Evolutionary conservation across 2,888 invertebrate genomes (phyloP), one percentile per base, ranked within the genome.

Genomic region (Timema cristinae): DNA sequence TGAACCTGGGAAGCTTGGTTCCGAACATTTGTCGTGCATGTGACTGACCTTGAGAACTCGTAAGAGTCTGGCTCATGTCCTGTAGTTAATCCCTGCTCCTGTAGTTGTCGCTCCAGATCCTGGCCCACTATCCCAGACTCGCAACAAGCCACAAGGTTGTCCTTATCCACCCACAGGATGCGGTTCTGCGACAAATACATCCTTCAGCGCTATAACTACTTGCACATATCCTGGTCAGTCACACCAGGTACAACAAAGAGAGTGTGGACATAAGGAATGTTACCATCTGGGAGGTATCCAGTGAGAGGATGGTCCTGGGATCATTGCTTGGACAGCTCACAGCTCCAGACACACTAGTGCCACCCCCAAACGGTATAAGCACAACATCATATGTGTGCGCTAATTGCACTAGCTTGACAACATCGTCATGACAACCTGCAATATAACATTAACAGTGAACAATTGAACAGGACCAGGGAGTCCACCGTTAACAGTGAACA

Each of bases 1-100:
- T 32, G 32, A 32, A 4, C 32, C 32, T 32, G 32, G 32, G 32
- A 32, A 4, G 32, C 32, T 32, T 32, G 32, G n/a, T n/a, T n/a
- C n/a, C n/a, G n/a, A n/a, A n/a, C n/a, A n/a, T n/a, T n/a, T n/a
- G n/a, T n/a, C n/a, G n/a, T n/a, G n/a, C n/a, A n/a, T n/a, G n/a
- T n/a, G n/a, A n/a, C n/a, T n/a, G n/a, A 85, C 86, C 85, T 93
- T 2, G 94, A 94, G 84, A 99, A 99, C 83, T 99, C 98, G 82
- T 95, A 96, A 2, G 97, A 98, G 81, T 99, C 99, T 0, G 99
- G 99, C 81, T 99, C 98, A 81, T 99, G 97, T 0, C 99, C 99
- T 2, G 93, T 91, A 0, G 97, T 97, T 79, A 88, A 90, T 0
- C 95, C 95, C 50, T 90, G 85, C 13, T 88, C 85, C 13, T 89